phyloP scores from a whole-genome alignment of 2,888 invertebrate genomes.

The Troides aeacus region DNA sequence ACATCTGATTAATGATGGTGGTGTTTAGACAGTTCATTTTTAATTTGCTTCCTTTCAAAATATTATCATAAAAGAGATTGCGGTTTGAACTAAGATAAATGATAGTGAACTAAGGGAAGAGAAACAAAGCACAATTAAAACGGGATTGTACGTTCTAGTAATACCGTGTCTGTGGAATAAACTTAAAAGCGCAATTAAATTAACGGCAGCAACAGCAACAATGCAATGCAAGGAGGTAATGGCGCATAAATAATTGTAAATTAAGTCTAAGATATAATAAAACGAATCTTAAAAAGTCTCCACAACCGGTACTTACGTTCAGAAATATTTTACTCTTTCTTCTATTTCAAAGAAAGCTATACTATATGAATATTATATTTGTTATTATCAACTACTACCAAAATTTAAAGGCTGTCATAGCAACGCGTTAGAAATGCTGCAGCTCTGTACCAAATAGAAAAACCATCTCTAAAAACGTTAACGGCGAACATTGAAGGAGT shows the following conservation, averaged over 20 bases:
- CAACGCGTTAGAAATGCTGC: no score
- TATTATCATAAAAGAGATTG: background rate
- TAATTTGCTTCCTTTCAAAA: no score
- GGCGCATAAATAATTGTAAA: constrained; percentile 5
- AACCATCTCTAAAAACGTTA: no score
- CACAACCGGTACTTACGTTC: background rate
- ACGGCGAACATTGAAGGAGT: no score
- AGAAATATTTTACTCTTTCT: background rate
- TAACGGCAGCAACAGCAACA: constrained; percentile 1
- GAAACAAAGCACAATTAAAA: constrained; percentile 2
- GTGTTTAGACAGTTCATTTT: no score
- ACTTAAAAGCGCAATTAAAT: constrained; percentile 8
- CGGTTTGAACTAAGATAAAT: background rate
- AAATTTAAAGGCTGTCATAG: no score
- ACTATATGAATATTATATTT: no score
- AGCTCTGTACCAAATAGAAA: no score
- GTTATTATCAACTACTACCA: no score
- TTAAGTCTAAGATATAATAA: background rate
- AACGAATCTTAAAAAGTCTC: background rate
- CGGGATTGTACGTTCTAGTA: background rate
- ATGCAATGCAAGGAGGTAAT: background rate
- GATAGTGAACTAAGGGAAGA: background rate
- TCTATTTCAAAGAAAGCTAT: no score
- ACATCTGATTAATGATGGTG: no score
- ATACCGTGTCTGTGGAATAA: background rate